Evolutionary conservation across 1,140 invertebrate genomes (phyloP), one percentile per base, ranked within the genome.

Genomic region (Laupala kohalensis): DNA sequence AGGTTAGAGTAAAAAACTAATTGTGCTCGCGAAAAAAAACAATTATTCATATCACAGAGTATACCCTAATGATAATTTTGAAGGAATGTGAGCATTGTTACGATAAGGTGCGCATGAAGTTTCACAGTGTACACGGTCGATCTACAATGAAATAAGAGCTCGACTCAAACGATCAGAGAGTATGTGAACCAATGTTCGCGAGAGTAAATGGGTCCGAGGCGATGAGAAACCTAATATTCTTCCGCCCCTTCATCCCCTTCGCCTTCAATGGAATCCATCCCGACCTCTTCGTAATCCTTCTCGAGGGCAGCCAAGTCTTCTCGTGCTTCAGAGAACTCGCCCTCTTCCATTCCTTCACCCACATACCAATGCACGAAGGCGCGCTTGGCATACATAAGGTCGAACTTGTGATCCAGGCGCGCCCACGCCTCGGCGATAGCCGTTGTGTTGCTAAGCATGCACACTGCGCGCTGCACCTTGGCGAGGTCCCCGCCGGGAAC

Each of bases 401-500:
- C 90, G 78, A 93, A 94, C 80, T 93, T 94, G 77, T 91, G 88
- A 78, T 92, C 89, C 65, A 92, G 79, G 74, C 90, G 84, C 64
- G 87, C 86, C 90, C 90, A 92, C 15, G 90, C 90, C 76, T 91
- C 88, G 64, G 88, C 88, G 75, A 92, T 91, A 70, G 90, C 90
- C 19, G 90, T 92, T 70, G 90, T 92, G 84, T 92, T 92, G 76
- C 88, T 89, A 82, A 92, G 84, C 88, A 91, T 92, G 84, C 84
- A 92, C 72, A 83, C 89, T 77, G 86, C 90, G 75, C 89, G 79
- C 73, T 86, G 83, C 73, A 86, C 83, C 74, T 83, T 84, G 29
- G 86, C 85, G 69, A 87, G 75, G 76, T 86, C 92, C 78, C 87
- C 91, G 76, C 83, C 93, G 74, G 84, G 92, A 76, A 86, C 92